These are phyloP conservation scores for Neolamprologus fasciatus DNA, from an alignment of 2,113 vertebrate species.

Conservation along the genomic window DNA sequence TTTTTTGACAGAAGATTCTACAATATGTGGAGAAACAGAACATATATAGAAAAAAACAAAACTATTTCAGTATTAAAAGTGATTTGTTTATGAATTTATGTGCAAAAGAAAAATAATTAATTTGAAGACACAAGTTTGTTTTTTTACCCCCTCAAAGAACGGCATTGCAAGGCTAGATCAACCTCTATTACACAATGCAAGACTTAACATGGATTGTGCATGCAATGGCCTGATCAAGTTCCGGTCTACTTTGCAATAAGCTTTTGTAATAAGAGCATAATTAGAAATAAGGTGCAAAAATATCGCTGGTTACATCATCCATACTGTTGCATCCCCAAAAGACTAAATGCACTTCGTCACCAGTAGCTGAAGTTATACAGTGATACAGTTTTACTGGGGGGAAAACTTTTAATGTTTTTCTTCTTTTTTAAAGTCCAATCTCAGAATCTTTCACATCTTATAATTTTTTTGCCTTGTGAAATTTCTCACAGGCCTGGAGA, in stretches of 20 bases:
- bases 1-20: background rate
- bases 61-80: background rate
- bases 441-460: background rate
- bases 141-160: fast-evolving
- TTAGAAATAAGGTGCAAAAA: background rate
- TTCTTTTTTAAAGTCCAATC: background rate
- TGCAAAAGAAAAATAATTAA: background rate
- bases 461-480: background rate
- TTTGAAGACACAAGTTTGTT: background rate
- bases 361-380: background rate
- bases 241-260: background rate
- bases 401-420: background rate
- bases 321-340: background rate
- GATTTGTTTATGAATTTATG: background rate
- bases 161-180: background rate
- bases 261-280: background rate
- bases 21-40: background rate
- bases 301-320: background rate
- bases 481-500: background rate
- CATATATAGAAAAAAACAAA: background rate
- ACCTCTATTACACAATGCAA: background rate
- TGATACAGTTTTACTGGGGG: background rate
- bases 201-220: background rate
- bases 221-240: background rate
- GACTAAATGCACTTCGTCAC: background rate